These are phyloP conservation scores for Drosophila nebulosa DNA, from an alignment of 1,140 invertebrate genomes.

Conservation along the genomic window DNA sequence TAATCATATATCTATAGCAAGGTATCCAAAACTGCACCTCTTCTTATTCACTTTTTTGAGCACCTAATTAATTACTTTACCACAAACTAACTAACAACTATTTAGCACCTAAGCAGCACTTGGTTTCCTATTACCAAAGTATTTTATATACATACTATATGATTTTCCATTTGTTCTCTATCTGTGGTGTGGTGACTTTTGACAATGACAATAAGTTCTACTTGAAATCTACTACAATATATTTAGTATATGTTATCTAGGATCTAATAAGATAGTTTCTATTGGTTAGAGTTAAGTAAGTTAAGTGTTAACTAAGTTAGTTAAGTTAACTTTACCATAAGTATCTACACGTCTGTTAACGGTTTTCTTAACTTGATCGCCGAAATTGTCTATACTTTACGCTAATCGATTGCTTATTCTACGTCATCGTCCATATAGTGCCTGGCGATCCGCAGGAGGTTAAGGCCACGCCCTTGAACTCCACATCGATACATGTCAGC, in stretches of 20 bases:
- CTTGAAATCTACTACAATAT: constrained; percentile 24
- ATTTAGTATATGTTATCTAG: constrained; percentile 32
- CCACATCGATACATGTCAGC: constrained; percentile 93
- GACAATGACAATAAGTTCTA: constrained; percentile 56
- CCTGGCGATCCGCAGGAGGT: constrained; percentile 97
- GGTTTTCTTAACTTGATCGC: not conserved
- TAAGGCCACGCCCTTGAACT: constrained; percentile 92
- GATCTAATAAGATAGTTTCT: constrained; percentile 46
- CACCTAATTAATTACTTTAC: constrained; percentile 52
- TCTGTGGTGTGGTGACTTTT: constrained; percentile 73
- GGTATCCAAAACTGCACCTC: constrained; percentile 58
- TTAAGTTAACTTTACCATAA: constrained; percentile 38
- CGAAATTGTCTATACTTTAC: constrained; percentile 30
- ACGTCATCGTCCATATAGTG: constrained; percentile 86
- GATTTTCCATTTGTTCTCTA: constrained; percentile 39
- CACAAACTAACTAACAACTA: constrained; percentile 37
- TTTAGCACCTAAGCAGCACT: constrained; percentile 63
- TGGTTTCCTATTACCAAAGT: constrained; percentile 23
- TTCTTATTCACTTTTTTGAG: constrained; percentile 54
- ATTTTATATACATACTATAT: constrained; percentile 3
- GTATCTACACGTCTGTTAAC: constrained; percentile 2
- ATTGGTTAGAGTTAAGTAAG: constrained; percentile 41
- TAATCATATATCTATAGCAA: constrained; percentile 52
- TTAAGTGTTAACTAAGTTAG: constrained; percentile 26
- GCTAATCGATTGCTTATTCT: constrained; percentile 55